Evolutionary conservation across 2,113 vertebrate species (phyloP).

Genomic region (Excalfactoria chinensis): DNA sequence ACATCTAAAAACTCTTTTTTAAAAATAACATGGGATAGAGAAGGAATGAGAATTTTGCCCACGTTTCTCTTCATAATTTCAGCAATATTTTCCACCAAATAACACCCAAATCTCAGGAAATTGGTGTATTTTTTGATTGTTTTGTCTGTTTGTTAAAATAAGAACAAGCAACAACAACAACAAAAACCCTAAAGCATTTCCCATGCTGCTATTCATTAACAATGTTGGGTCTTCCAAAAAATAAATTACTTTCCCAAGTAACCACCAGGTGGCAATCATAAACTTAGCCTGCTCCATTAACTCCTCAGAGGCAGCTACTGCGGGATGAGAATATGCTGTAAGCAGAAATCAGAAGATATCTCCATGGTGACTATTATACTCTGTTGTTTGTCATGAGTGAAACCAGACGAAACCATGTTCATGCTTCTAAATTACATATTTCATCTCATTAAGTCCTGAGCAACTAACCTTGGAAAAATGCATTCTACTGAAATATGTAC

Average conservation of each 20-base stretch:
- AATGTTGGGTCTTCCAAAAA: neutral
- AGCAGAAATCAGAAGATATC: conserved; percentile 9
- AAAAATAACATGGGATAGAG: neutral
- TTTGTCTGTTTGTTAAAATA: neutral
- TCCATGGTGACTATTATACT: conserved; percentile 46
- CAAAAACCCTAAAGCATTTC: neutral
- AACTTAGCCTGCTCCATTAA: neutral
- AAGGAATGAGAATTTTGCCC: neutral
- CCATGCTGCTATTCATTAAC: neutral
- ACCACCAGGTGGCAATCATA: conserved; percentile 66
- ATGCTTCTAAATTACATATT: conserved; percentile 15
- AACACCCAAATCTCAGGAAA: neutral
- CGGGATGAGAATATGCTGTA: neutral
- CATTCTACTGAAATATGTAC: neutral
- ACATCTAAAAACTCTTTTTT: neutral
- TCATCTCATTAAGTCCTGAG: conserved; percentile 25
- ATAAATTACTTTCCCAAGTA: conserved; percentile 10
- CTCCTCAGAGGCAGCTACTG: neutral
- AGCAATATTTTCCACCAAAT: neutral
- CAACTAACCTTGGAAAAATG: conserved; percentile 7
- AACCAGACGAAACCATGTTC: conserved; percentile 18
- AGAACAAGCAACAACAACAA: too few relatives aligned
- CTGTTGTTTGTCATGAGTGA: conserved; percentile 20
- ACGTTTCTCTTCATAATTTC: neutral
- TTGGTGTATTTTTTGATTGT: neutral